A percentile compares a stretch with the other conserved stretches of the same genome.
Evolutionary conservation across 2,113 vertebrate genomes (phyloP).

Genomic region (Oenanthe oenanthe): DNA sequence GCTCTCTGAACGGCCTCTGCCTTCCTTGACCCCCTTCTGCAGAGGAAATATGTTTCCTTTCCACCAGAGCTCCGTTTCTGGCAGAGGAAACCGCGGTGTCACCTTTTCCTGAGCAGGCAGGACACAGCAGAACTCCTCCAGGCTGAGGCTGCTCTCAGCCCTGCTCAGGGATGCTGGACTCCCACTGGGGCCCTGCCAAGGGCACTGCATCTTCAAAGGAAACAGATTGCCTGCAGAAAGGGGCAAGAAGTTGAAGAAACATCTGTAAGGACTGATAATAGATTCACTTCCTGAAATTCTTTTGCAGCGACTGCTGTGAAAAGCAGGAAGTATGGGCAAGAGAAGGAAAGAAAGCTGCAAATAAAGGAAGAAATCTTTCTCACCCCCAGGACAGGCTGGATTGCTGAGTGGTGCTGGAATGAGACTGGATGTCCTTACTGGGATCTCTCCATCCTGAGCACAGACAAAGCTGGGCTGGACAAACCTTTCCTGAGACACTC

Average conservation of each 20-base stretch:
- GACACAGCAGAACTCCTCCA: too few species aligned
- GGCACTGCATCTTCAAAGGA: slow-evolving; percentile 46
- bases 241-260: slow-evolving; percentile 57
- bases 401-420: rapidly evolving
- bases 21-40: background rate
- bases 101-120: slow-evolving; percentile 50
- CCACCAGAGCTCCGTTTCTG: slow-evolving; percentile 11
- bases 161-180: background rate
- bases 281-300: slow-evolving; percentile 67
- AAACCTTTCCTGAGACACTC: background rate
- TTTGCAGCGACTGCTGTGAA: slow-evolving; percentile 11
- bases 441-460: rapidly evolving
- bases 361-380: background rate
- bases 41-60: slow-evolving; percentile 52
- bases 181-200: background rate
- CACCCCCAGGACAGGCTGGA: rapidly evolving
- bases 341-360: slow-evolving; percentile 26
- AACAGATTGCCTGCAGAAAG: slow-evolving; percentile 37
- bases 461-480: rapidly evolving
- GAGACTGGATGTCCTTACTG: background rate
- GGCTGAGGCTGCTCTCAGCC: too few species aligned
- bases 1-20: background rate
- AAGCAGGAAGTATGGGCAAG: slow-evolving; percentile 59
- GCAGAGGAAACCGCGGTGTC: slow-evolving; percentile 42
- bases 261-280: slow-evolving; percentile 67